Evolutionary conservation across 92 coral and sea anemone genomes (phyloP).

Genomic region (Actinernus sp.): DNA sequence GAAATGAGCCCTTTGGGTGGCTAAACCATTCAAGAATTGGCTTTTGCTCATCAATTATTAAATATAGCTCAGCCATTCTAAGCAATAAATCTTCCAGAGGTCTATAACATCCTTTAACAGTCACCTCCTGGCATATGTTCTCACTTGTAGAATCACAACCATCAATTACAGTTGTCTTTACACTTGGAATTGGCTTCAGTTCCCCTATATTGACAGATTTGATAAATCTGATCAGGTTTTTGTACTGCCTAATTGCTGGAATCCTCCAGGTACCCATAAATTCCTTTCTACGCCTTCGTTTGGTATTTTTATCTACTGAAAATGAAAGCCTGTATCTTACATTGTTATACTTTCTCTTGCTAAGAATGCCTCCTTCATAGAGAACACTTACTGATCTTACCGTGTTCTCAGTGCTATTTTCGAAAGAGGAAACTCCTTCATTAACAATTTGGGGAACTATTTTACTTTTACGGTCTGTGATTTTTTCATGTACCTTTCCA

Average conservation of each 20-base stretch:
- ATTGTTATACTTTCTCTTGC: constrained; percentile 41
- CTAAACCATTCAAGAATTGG: constrained; percentile 42
- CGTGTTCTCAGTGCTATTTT: no score
- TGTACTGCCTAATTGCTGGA: constrained; percentile 33
- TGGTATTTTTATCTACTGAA: no score
- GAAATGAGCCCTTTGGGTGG: constrained; percentile 22
- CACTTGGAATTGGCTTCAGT: constrained; percentile 30
- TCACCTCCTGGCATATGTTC: background rate
- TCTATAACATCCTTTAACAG: constrained; percentile 46
- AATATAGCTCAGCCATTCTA: constrained; percentile 34
- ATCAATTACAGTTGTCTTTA: constrained; percentile 2
- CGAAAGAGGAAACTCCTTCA: no score
- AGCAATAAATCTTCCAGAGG: constrained; percentile 40
- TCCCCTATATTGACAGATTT: constrained; percentile 28
- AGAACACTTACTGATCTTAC: constrained; percentile 52
- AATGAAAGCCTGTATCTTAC: constrained; percentile 28
- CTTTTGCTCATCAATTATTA: constrained; percentile 18
- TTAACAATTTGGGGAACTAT: no score
- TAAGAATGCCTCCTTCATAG: constrained; percentile 44
- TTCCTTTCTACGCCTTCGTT: no score
- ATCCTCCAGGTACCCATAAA: constrained; percentile 28
- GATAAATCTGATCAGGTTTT: constrained; percentile 24
- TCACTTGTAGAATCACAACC: constrained; percentile 1
- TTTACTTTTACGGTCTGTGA: no score
- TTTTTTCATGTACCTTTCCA: constrained; percentile 4